Evolutionary conservation across 2,797 vertebrate species (phyloP).

Genomic region (Tragopan temminckii): DNA sequence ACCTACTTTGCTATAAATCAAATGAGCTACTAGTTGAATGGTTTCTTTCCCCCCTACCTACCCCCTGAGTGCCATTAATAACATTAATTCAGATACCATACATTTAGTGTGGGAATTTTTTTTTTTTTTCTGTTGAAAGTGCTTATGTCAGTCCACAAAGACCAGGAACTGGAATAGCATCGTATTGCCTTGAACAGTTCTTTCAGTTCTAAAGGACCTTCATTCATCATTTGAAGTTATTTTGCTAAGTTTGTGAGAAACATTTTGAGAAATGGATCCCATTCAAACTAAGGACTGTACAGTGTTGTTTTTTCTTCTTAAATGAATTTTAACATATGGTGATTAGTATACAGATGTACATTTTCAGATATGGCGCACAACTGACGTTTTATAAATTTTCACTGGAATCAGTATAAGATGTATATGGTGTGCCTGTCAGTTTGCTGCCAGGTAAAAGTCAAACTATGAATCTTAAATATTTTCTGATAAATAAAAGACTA

Average conservation of each 20-base stretch:
- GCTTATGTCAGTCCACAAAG: background rate
- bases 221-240: background rate
- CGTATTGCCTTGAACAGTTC: background rate
- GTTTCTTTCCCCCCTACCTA: background rate
- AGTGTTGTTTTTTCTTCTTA: background rate
- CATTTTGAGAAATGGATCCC: background rate
- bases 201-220: background rate
- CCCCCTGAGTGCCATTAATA: background rate
- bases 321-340: background rate
- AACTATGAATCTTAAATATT: constrained; percentile 29
- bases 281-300: background rate
- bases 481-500: constrained; percentile 18
- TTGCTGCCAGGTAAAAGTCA: background rate
- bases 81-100: background rate
- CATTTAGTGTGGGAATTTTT: background rate
- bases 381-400: background rate
- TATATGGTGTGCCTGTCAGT: background rate
- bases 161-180: background rate
- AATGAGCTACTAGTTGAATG: background rate
- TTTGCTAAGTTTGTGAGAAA: background rate
- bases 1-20: background rate
- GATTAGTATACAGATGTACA: background rate
- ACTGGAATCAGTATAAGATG: background rate
- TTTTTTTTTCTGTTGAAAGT: background rate
- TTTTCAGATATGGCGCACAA: background rate